phyloP scores from a whole-genome alignment of 1,140 invertebrate species.

The Drosophila nebulosa region DNA sequence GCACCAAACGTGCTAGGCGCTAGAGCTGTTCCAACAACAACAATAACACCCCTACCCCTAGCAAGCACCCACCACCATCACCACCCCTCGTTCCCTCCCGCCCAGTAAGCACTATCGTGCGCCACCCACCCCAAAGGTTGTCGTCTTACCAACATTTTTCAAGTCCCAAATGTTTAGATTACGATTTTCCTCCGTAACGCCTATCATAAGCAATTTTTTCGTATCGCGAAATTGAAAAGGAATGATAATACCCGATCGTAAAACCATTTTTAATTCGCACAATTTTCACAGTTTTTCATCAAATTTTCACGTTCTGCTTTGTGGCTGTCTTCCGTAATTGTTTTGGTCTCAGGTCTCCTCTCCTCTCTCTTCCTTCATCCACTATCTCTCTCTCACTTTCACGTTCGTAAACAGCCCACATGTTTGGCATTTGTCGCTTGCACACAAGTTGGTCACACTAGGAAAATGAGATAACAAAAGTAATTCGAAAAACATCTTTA shows the following conservation, averaged over 20 bases:
- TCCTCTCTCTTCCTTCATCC: conserved; percentile 43
- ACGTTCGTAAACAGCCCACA: conserved; percentile 62
- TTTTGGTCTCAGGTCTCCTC: conserved; percentile 59
- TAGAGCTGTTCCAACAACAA: not conserved
- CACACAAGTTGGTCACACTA: not conserved
- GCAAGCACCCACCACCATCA: not conserved
- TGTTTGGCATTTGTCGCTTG: not conserved
- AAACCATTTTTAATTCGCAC: conserved; percentile 75
- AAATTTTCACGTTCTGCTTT: conserved; percentile 69
- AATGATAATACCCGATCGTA: conserved; percentile 77
- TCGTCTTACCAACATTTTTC: conserved; percentile 75
- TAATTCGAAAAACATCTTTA: not conserved
- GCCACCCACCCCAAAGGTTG: not conserved
- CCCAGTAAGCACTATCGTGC: not conserved
- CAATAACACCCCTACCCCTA: not conserved
- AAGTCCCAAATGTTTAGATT: conserved; percentile 78
- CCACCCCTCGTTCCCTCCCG: not conserved
- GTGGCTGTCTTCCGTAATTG: conserved; percentile 70
- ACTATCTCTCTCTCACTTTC: conserved; percentile 49
- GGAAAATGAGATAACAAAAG: not conserved
- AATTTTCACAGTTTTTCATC: conserved; percentile 76
- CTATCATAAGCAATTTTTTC: conserved; percentile 77
- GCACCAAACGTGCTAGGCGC: conserved; percentile 24
- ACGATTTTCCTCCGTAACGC: conserved; percentile 73
- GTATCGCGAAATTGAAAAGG: conserved; percentile 80